Conservation (phyloP, 2,888 invertebrate genomes). For the Aphidoletes aphidimyza region DNA sequence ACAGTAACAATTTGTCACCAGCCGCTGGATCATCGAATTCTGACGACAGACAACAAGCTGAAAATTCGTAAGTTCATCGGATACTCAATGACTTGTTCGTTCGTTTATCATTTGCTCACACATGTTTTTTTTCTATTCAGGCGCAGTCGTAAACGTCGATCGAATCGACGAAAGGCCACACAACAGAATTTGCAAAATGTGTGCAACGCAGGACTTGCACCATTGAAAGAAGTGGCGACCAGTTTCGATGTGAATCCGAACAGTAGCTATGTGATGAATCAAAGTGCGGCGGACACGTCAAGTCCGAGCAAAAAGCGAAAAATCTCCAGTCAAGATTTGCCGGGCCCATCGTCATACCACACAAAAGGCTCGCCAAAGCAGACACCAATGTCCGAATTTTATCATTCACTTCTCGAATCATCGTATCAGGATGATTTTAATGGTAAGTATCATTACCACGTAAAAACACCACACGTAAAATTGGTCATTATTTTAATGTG, state of each 20-base stretch:
- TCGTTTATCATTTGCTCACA: no score
- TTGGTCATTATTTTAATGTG: not conserved
- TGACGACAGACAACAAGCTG: not conserved
- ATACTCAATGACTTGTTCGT: no score
- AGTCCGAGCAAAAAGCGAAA: constrained; percentile 39
- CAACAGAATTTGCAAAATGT: constrained; percentile 11
- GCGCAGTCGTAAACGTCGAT: constrained; percentile 23
- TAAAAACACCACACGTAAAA: no score
- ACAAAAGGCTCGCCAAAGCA: constrained; percentile 55
- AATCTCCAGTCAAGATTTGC: constrained; percentile 6
- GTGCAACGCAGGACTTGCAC: constrained; percentile 18
- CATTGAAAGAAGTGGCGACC: not conserved
- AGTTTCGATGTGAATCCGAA: constrained; percentile 1
- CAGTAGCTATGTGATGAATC: constrained; percentile 2
- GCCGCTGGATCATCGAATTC: not conserved
- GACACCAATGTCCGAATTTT: constrained; percentile 63
- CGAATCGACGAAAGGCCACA: constrained; percentile 17
- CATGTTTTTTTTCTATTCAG: not conserved
- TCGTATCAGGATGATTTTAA: constrained; percentile 65
- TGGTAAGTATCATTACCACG: constrained; percentile 29
- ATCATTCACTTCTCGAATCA: constrained; percentile 66
- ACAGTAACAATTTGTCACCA: not conserved
- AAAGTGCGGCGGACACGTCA: not conserved
- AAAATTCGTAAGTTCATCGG: constrained; percentile 3
- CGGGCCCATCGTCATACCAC: constrained; percentile 3